These are phyloP conservation scores for Aurelia sp. DNA, from an alignment of 30 jellyfish, hydroid and myxozoan genomes.

Conservation along the genomic window DNA sequence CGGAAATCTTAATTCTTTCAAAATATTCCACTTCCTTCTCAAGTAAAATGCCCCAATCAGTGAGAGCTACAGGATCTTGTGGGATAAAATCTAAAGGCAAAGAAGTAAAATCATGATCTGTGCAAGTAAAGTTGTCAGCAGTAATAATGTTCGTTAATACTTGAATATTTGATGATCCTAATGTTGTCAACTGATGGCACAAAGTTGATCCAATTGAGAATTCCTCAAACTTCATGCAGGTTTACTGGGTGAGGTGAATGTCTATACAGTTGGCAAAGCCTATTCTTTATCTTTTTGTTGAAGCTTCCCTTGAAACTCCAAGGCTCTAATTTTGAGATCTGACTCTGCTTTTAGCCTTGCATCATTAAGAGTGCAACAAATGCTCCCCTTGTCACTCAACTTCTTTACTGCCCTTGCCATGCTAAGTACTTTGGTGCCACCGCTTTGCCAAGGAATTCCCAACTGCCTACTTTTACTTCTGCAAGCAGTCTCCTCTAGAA, in stretches of 20 bases:
- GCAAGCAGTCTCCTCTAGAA: slow-evolving; percentile 74
- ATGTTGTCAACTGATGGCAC: slow-evolving; percentile 36
- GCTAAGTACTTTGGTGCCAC: slow-evolving; percentile 29
- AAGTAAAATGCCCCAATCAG: slow-evolving; percentile 11
- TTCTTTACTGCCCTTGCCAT: slow-evolving; percentile 41
- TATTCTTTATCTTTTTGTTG: slow-evolving; percentile 14
- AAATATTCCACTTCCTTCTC: neutral
- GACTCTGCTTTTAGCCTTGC: slow-evolving; percentile 20
- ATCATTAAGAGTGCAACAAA: slow-evolving; percentile 33
- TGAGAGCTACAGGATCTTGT: slow-evolving; percentile 1
- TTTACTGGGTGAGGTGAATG: slow-evolving; percentile 2
- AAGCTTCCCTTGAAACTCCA: slow-evolving; percentile 30
- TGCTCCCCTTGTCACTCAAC: slow-evolving; percentile 50
- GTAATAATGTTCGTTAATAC: slow-evolving; percentile 7
- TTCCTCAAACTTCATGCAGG: slow-evolving; percentile 16
- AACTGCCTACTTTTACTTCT: slow-evolving; percentile 68
- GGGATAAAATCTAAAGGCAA: slow-evolving; percentile 2
- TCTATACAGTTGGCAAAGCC: slow-evolving; percentile 46
- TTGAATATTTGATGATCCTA: slow-evolving; percentile 3
- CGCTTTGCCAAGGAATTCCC: slow-evolving; percentile 68
- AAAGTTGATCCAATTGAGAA: slow-evolving; percentile 41
- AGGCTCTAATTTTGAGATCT: slow-evolving; percentile 18
- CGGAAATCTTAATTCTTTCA: neutral
- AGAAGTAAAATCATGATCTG: neutral
- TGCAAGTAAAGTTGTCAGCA: neutral